phyloP scores from a whole-genome alignment of 2,888 invertebrate genomes.

The Microplitis deprimator region DNA sequence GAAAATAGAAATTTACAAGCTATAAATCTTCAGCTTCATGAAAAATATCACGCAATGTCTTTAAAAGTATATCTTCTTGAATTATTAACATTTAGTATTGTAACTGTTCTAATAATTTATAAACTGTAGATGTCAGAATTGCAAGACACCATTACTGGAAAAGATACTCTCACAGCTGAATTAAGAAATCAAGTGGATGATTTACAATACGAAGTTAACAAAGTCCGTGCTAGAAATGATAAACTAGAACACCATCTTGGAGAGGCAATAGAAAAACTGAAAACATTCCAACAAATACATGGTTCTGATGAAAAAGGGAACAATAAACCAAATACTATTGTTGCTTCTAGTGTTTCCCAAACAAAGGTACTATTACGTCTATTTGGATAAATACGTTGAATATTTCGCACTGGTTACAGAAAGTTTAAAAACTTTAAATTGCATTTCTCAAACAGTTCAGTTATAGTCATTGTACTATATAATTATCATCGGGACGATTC shows the following conservation, averaged over 20 bases:
- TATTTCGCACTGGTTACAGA: too few relatives aligned
- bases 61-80: conserved; percentile 75
- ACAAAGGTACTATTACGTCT: conserved; percentile 66
- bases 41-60: conserved; percentile 93
- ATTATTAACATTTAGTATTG: background rate
- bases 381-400: too few relatives aligned
- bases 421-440: too few relatives aligned
- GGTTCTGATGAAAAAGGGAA: conserved; percentile 78
- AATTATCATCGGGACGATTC: too few relatives aligned
- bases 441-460: too few relatives aligned
- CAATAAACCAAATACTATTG: conserved; percentile 71
- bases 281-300: conserved; percentile 86
- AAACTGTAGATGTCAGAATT: conserved; percentile 81
- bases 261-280: conserved; percentile 92
- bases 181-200: conserved; percentile 97
- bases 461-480: too few relatives aligned
- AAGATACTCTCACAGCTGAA: conserved; percentile 96
- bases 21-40: conserved; percentile 91
- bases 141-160: conserved; percentile 89
- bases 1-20: conserved; percentile 95
- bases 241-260: conserved; percentile 93
- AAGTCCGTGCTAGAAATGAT: conserved; percentile 89
- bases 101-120: background rate
- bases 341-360: conserved; percentile 77
- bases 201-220: conserved; percentile 91